These are phyloP conservation scores for Achroia grisella DNA, from an alignment of 1,140 invertebrate genomes.

Conservation along the genomic window DNA sequence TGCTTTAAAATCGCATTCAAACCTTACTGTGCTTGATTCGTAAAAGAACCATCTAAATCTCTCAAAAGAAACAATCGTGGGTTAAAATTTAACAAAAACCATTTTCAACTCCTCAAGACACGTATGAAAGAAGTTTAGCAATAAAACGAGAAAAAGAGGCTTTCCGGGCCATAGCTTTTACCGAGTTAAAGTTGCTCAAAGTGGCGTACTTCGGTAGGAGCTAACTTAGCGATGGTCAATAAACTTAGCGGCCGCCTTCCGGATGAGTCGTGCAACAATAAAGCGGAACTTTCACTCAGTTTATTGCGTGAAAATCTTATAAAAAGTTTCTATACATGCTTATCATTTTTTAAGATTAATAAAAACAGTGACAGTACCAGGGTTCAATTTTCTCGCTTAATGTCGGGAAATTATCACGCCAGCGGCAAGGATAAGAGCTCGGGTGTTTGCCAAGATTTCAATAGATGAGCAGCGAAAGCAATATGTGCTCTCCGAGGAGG, in stretches of 20 bases:
- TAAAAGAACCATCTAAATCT: not conserved
- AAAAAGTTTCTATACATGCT: constrained; percentile 3
- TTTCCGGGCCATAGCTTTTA: constrained; percentile 49
- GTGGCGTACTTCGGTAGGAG: constrained; percentile 36
- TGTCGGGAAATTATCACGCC: constrained; percentile 7
- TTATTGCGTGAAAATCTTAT: constrained; percentile 24
- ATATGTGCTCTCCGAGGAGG: constrained; percentile 13
- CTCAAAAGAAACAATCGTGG: not conserved
- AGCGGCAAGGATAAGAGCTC: constrained; percentile 2
- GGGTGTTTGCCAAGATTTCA: constrained; percentile 33
- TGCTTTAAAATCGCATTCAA: no score
- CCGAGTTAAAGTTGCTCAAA: constrained; percentile 58
- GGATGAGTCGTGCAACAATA: constrained; percentile 39
- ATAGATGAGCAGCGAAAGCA: constrained; percentile 17
- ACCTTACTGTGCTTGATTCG: not conserved
- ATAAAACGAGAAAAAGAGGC: constrained; percentile 60
- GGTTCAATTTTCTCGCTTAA: constrained; percentile 11
- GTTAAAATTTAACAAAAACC: constrained; percentile 16
- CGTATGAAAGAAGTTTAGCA: constrained; percentile 58
- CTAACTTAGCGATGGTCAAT: constrained; percentile 49
- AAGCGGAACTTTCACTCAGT: constrained; percentile 26
- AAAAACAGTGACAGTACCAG: not conserved
- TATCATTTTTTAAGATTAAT: constrained; percentile 15
- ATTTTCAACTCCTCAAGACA: constrained; percentile 35
- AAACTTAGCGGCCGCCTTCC: constrained; percentile 41